Base-by-base conservation (phyloP, 2,888 invertebrate species). In the Macropis europaea region DNA sequence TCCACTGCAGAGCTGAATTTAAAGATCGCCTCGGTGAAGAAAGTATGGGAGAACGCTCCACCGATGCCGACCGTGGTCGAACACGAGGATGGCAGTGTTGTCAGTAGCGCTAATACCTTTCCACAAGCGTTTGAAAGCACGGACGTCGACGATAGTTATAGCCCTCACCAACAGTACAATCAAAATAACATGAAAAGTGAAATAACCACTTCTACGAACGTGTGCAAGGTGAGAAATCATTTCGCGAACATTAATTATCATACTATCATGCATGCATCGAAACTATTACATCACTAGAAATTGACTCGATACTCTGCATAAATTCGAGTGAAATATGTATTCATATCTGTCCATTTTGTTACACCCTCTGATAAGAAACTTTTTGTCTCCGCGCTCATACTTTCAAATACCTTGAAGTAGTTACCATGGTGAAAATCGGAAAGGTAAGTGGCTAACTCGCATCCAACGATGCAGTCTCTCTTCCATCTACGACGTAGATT, bases 11-110 rank as follows among this genome's bases (percentile, higher is more conserved):
- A 98, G 90, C 93, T 98, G 79, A 97, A 97, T 91, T 93, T 96
- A 91, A 98, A 98, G 91, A 97, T 98, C 82, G 97, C 97, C 34
- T 96, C 97, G 76, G 97, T 97, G 43, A 98, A 98, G 90, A 96
- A 95, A 82, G 93, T 93, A 13, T 96, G 96, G 96, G 96, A 96
- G 86, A 93, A 89, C 75, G 91, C 91, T 1, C 91, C 92, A 9
- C 91, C 92, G 3, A 94, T 94, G 94, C 93, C 94, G 13, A 93
- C 94, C 0, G 94, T 93, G 15, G 93, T 93, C 17, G 94, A 94
- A 84, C 92, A 92, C 78, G 90, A 90, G 47, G 90, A 92, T 87
- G 82, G 91, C 82, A 90, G 92, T 83, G 90, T 92, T 88, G 90
- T 93, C 88, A 90, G 90, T 89, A 83, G 83, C 32, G 83, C 84